phyloP scores from a whole-genome alignment of 2,113 vertebrate species.

The Alces alces region DNA sequence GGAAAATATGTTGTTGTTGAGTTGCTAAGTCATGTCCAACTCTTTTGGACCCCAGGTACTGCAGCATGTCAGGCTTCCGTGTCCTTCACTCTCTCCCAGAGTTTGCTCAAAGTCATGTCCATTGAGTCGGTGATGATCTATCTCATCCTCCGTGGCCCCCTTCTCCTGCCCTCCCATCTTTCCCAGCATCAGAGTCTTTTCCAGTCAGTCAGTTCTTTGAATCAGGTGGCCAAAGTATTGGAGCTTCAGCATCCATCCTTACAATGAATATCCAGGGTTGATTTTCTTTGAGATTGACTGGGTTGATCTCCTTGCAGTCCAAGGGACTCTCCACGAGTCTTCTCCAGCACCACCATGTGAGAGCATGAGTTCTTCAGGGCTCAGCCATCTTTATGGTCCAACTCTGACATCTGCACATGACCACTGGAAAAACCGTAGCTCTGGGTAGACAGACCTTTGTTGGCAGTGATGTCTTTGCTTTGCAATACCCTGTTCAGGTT shows the following conservation, averaged over 20 bases:
- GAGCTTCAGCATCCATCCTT: not conserved
- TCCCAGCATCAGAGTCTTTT: not conserved
- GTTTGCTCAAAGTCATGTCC: not conserved
- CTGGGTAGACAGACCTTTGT: not conserved
- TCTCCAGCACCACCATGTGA: not conserved
- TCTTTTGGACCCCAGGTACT: not conserved
- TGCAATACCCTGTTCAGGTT: not conserved
- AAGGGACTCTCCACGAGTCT: not conserved
- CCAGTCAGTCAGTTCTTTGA: not conserved
- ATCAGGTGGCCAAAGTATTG: not conserved
- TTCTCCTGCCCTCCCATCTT: not conserved
- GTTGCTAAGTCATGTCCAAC: not conserved
- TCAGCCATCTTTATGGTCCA: not conserved
- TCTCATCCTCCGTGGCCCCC: not conserved
- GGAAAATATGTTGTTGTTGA: not conserved
- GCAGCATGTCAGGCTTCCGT: not conserved
- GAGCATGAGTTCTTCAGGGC: not conserved
- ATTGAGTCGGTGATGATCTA: not conserved
- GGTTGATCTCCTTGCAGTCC: not conserved
- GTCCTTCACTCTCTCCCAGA: not conserved
- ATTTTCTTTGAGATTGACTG: not conserved
- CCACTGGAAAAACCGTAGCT: not conserved
- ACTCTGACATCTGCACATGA: not conserved
- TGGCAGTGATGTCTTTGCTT: not conserved
- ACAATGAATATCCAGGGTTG: not conserved